Percentiles rank a stretch among this genome's conserved stretches.
These are phyloP conservation scores for Parapristionchus giblindavisi DNA, from an alignment of 2,888 invertebrate genomes.

Conservation along the genomic window DNA sequence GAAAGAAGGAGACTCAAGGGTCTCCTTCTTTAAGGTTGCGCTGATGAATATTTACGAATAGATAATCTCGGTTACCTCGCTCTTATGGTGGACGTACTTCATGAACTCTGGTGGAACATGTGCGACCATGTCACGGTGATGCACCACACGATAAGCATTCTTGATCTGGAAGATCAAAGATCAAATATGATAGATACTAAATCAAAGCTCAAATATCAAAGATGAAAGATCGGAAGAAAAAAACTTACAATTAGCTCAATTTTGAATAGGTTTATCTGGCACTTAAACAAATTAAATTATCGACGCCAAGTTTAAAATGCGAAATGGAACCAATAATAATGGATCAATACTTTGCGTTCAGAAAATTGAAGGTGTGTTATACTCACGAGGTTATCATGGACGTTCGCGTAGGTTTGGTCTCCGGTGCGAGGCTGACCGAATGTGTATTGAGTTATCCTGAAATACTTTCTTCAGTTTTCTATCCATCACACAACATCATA, in stretches of 20 bases:
- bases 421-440: slow-evolving; percentile 63
- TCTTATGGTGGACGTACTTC: slow-evolving; percentile 34
- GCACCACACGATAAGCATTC: neutral
- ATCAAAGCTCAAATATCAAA: no score
- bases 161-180: neutral
- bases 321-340: no score
- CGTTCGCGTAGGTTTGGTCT: slow-evolving; percentile 50
- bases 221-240: no score
- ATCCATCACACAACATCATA: no score
- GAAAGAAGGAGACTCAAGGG: neutral
- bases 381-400: slow-evolving; percentile 43
- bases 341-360: no score
- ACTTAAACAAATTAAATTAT: neutral
- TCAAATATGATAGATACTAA: neutral
- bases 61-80: slow-evolving; percentile 5
- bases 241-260: no score
- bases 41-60: no score
- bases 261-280: neutral
- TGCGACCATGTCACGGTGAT: slow-evolving; percentile 26
- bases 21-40: no score
- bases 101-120: slow-evolving; percentile 26
- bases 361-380: no score
- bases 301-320: no score
- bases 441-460: slow-evolving; percentile 41
- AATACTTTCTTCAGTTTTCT: no score